Percentiles rank a stretch among this genome's conserved stretches.
These are phyloP conservation scores for Bradynema listronoti DNA, from an alignment of 1,140 invertebrate genomes.

Conservation along the genomic window DNA sequence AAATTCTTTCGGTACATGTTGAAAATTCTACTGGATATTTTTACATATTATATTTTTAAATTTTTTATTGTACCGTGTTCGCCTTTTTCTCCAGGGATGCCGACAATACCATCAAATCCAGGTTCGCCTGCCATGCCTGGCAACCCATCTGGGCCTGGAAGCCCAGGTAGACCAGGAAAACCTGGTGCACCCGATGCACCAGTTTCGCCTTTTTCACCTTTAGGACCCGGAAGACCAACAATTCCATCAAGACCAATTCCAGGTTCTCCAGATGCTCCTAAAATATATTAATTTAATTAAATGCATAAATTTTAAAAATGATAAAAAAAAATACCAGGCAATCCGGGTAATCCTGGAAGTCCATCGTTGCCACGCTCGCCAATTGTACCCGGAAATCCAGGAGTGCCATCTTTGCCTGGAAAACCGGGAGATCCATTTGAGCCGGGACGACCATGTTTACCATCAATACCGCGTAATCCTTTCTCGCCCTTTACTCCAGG, in stretches of 20 bases:
- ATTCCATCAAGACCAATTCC: constrained; percentile 18
- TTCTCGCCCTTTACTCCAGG: constrained; percentile 60
- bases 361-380: too few relatives aligned
- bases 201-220: constrained; percentile 28
- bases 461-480: constrained; percentile 41
- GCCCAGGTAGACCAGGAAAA: constrained; percentile 34
- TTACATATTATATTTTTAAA: too few relatives aligned
- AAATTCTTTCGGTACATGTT: too few relatives aligned
- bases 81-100: constrained; percentile 38
- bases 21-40: too few relatives aligned
- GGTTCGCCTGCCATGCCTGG: constrained; percentile 37
- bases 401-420: too few relatives aligned
- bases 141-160: constrained; percentile 10
- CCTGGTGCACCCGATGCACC: constrained; percentile 24
- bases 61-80: constrained; percentile 29
- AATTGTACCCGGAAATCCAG: too few relatives aligned
- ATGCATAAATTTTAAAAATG: constrained; percentile 9
- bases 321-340: constrained; percentile 2
- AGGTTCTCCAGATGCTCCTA: constrained; percentile 25
- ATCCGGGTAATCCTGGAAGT: constrained; percentile 14
- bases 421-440: too few relatives aligned
- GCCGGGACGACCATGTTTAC: constrained; percentile 57
- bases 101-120: constrained; percentile 33
- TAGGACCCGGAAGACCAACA: constrained; percentile 31
- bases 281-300: constrained; percentile 21